Base-by-base conservation (phyloP, 2,113 vertebrate species). In the Sturnira hondurensis region DNA sequence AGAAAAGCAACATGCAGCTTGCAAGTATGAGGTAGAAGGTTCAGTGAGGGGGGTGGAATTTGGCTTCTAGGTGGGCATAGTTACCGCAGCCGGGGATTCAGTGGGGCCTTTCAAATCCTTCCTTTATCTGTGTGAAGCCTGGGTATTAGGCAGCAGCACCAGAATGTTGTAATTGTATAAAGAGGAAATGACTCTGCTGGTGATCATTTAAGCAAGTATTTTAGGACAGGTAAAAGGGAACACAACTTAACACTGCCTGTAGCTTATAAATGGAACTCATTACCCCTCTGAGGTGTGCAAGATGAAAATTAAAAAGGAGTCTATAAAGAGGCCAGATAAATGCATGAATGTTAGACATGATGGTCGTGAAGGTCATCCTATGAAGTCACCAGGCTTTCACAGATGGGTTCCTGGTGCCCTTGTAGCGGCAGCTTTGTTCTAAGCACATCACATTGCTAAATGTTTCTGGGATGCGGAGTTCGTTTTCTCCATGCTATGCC, bases 171-270 rank as follows among this genome's bases (percentile, higher is more conserved):
- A 38, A 65, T 78, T 93, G 67, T 41, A 47, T 47, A 92, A 78
- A 93, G 31, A 73, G 20, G 19, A 11, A 36, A 56, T 83, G 77
- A 74, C 91, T 77, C 95, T 78, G 93, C 47, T 94, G 97, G 93
- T 86, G 82, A 96, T 78, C 50, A 70, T 78, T 96, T 87, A 83
- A 89, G 41, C 28, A 56, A 24, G 50, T 95, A 93, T 88, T 97
- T 97, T 87, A 95, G 87, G 67, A 93, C 58, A 82, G 92, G 43
- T 89, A 36, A 96, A 92, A 96, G 85, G 61, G 93, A 88, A 68
- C 78, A 47, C 14, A 61, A 88, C n/a, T 95, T 95, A 94, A 77
- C 58, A 83, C 3, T 94, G 54, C 71, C 28, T 54, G 31, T 33
- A 85, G 61, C 15, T 17, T 82, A 47, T 90, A 91, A 92, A 78